Conservation (phyloP, 2,113 vertebrate genomes). For the pig (Sus scrofa) region DNA sequence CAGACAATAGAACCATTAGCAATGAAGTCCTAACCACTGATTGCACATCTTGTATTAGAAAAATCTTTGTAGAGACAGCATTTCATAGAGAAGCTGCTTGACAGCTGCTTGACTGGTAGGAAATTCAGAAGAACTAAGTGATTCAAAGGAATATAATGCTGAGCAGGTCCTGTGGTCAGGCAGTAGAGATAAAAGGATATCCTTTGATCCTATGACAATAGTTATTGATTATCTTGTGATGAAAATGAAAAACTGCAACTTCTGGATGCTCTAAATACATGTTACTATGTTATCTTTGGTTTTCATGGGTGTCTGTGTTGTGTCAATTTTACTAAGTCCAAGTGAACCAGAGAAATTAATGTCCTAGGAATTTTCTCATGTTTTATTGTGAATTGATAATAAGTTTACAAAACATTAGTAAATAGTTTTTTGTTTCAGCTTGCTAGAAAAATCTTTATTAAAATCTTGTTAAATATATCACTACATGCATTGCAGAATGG, state of each 20-base stretch:
- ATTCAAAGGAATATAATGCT: constrained; percentile 71
- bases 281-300: neutral
- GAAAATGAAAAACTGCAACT: constrained; percentile 66
- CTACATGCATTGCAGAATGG: neutral
- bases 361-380: neutral
- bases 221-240: constrained; percentile 78
- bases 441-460: neutral
- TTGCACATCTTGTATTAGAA: constrained; percentile 62
- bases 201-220: constrained; percentile 72
- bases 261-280: constrained; percentile 47
- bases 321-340: constrained; percentile 41
- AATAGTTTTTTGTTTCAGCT: neutral
- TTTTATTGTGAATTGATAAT: neutral
- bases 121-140: constrained; percentile 67
- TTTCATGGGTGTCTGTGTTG: neutral
- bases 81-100: constrained; percentile 61
- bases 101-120: constrained; percentile 63
- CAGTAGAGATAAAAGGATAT: constrained; percentile 66
- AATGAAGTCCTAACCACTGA: constrained; percentile 48
- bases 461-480: neutral
- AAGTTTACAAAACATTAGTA: neutral
- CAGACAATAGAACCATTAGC: constrained; percentile 66
- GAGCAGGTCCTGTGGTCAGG: constrained; percentile 57
- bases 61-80: constrained; percentile 61
- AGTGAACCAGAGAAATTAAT: constrained; percentile 38